phyloP scores from a whole-genome alignment of 1,140 invertebrate genomes.

The Dendroctonus valens region DNA sequence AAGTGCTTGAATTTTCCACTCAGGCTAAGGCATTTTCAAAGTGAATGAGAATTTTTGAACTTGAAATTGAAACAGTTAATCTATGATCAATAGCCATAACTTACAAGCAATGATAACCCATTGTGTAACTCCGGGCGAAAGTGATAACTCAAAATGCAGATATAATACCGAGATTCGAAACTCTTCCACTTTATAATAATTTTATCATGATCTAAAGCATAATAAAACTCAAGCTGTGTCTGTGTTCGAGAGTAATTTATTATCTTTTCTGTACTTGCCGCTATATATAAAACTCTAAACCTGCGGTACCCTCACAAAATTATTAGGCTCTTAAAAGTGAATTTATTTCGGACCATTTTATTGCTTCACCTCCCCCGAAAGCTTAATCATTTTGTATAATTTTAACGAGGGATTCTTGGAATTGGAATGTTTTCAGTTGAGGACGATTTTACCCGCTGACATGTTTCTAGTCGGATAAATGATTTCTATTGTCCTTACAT shows the following conservation, averaged over 20 bases:
- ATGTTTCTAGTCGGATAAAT: no score
- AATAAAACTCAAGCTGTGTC: constrained; percentile 14
- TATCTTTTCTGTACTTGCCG: constrained; percentile 7
- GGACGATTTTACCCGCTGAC: no score
- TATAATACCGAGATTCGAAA: constrained; percentile 3
- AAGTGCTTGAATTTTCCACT: no score
- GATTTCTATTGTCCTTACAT: no score
- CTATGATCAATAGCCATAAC: no score
- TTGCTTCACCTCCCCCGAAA: constrained; percentile 5
- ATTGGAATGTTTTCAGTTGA: no score
- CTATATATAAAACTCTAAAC: constrained; percentile 12
- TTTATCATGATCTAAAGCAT: constrained; percentile 11
- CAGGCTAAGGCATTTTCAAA: no score
- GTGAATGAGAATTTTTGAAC: no score
- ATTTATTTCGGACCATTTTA: constrained; percentile 9
- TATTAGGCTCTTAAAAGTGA: constrained; percentile 11
- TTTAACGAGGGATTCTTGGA: neutral
- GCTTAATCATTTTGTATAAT: constrained; percentile 10
- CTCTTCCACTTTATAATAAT: constrained; percentile 10
- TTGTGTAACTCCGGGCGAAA: no score
- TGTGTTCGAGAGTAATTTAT: constrained; percentile 12
- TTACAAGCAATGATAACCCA: no score
- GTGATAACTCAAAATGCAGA: no score
- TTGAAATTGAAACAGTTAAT: no score
- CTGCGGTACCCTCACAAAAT: constrained; percentile 8